These are phyloP conservation scores for Camelus bactrianus DNA, from an alignment of 2,113 vertebrate species.

Conservation along the genomic window DNA sequence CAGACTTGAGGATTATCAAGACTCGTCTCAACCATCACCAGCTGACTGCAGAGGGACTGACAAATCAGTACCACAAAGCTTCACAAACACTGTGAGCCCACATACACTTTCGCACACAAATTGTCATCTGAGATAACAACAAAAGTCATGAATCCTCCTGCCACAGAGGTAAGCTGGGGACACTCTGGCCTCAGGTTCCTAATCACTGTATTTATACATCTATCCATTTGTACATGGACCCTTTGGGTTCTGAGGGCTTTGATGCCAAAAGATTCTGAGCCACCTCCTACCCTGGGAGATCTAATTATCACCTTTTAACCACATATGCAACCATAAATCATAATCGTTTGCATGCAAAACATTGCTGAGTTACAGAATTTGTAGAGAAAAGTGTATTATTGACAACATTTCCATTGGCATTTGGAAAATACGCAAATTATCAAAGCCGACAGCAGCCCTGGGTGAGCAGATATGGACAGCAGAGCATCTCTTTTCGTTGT, in stretches of 20 bases:
- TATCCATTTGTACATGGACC: too few relatives aligned
- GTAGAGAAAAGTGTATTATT: not conserved
- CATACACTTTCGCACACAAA: not conserved
- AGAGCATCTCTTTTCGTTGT: not conserved
- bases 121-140: not conserved
- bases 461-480: not conserved
- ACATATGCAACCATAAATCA: not conserved
- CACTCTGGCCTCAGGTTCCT: not conserved
- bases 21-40: slow-evolving; percentile 3
- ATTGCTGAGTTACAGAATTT: not conserved
- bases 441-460: not conserved
- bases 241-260: not conserved
- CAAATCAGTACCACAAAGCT: not conserved
- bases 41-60: not conserved
- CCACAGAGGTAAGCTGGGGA: not conserved
- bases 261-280: not conserved
- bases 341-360: not conserved
- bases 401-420: not conserved
- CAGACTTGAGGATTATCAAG: slow-evolving; percentile 31
- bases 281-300: not conserved
- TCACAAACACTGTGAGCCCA: not conserved
- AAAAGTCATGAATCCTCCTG: not conserved
- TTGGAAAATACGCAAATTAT: not conserved
- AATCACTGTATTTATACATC: not conserved
- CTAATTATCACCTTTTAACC: not conserved